These are phyloP conservation scores for Formica aserva DNA, from an alignment of 2,888 invertebrate genomes.

Conservation along the genomic window DNA sequence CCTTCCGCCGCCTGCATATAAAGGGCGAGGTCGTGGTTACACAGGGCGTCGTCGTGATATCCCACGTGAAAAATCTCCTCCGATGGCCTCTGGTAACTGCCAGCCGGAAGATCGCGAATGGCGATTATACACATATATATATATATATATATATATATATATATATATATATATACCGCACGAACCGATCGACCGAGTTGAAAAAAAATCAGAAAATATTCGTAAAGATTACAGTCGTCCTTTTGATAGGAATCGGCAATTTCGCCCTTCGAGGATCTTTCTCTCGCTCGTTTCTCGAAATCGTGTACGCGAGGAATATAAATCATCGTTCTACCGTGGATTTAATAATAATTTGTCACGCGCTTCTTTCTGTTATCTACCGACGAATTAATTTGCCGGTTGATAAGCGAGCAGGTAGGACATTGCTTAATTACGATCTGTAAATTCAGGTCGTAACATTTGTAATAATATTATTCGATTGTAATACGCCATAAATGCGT, in stretches of 20 bases:
- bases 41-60: constrained; percentile 39
- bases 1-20: constrained; percentile 37
- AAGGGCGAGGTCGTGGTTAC: constrained; percentile 32
- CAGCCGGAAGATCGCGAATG: constrained; percentile 1
- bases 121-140: neutral
- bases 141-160: neutral
- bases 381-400: constrained; percentile 30
- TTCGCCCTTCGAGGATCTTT: neutral
- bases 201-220: neutral
- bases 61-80: constrained; percentile 40
- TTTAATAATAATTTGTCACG: constrained; percentile 5
- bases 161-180: no score
- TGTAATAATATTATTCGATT: constrained; percentile 46
- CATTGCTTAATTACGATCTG: constrained; percentile 33
- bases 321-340: neutral
- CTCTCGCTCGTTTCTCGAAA: neutral
- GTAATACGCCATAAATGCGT: constrained; percentile 32
- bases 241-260: neutral
- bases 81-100: constrained; percentile 26
- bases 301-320: neutral
- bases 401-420: constrained; percentile 6
- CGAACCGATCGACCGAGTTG: neutral
- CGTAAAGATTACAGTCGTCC: neutral
- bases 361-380: constrained; percentile 7
- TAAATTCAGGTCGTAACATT: constrained; percentile 39